A percentile compares a stretch with the other conserved stretches of the same genome.
Conservation (phyloP, 92 coral and sea anemone species). For the Bergia sp. region DNA sequence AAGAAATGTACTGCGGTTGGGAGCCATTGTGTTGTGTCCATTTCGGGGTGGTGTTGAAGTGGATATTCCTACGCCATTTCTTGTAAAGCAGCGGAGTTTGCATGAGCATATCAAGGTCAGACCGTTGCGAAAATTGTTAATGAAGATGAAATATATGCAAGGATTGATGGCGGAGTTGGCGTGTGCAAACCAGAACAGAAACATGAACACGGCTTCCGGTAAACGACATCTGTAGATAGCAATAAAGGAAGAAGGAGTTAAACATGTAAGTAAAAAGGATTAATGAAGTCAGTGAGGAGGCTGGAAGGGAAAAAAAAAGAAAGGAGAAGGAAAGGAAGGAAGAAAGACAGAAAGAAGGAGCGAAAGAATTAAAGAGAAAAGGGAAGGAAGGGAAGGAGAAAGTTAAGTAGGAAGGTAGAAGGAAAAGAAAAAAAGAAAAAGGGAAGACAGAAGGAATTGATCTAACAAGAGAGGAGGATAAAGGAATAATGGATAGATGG, state of each 20-base stretch:
- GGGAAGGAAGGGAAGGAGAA: too few relatives aligned
- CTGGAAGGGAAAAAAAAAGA: too few relatives aligned
- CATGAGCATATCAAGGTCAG: background rate
- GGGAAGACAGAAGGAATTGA: too few relatives aligned
- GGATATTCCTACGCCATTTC: background rate
- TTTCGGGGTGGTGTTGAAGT: constrained; percentile 4
- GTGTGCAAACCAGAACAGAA: constrained; percentile 22
- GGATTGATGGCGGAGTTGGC: constrained; percentile 43
- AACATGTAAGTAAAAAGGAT: too few relatives aligned
- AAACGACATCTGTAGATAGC: background rate
- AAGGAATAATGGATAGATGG: too few relatives aligned
- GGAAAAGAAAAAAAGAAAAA: too few relatives aligned
- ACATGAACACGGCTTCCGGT: constrained; percentile 4
- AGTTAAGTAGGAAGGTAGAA: too few relatives aligned
- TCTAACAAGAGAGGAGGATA: too few relatives aligned
- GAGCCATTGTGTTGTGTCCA: background rate
- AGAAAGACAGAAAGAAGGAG: too few relatives aligned
- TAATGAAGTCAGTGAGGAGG: too few relatives aligned
- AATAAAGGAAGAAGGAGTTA: background rate
- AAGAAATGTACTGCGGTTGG: background rate
- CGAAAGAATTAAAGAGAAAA: too few relatives aligned
- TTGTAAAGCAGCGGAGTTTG: background rate
- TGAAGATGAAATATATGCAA: constrained; percentile 34
- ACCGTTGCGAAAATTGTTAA: constrained; percentile 28
- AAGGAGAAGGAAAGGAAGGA: too few relatives aligned